A percentile compares a stretch with the other conserved stretches of the same genome.
phyloP scores from a whole-genome alignment of 2,888 invertebrate genomes.

The Oconnorella tubifera region DNA sequence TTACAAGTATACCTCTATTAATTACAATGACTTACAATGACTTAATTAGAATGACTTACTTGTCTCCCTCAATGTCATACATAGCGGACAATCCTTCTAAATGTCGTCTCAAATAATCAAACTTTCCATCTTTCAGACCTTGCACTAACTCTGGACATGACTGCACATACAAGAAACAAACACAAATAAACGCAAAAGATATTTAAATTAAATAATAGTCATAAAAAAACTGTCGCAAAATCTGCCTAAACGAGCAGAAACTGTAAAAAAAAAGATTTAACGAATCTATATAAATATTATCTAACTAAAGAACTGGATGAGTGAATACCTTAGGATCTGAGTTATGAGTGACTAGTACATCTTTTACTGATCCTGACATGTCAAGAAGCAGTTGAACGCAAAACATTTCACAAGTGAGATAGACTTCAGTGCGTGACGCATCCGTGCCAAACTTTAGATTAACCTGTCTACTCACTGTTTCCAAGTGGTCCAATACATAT shows the following conservation, averaged over 20 bases:
- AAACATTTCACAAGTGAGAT: conserved; percentile 9
- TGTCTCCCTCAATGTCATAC: conserved; percentile 89
- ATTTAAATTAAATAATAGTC: too few relatives aligned
- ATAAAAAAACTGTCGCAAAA: too few relatives aligned
- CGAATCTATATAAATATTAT: too few relatives aligned
- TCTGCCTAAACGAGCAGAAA: too few relatives aligned
- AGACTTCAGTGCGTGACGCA: conserved; percentile 1
- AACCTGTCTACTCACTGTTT: background rate
- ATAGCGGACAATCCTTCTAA: conserved; percentile 85
- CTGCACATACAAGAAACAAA: conserved; percentile 19
- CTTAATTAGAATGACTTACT: too few relatives aligned
- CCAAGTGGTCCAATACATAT: conserved; percentile 11
- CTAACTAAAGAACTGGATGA: too few relatives aligned
- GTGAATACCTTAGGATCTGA: background rate
- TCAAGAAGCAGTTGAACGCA: conserved; percentile 1
- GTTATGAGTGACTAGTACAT: conserved; percentile 1
- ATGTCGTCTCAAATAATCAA: conserved; percentile 85
- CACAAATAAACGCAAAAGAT: too few relatives aligned
- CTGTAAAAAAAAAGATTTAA: too few relatives aligned
- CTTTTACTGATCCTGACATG: background rate
- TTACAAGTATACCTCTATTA: too few relatives aligned
- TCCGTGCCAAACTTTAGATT: conserved; percentile 1
- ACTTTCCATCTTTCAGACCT: conserved; percentile 70
- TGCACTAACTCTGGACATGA: conserved; percentile 22
- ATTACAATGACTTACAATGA: too few relatives aligned